Conservation (phyloP, 2,113 vertebrate species). For the Pantherophis guttatus region DNA sequence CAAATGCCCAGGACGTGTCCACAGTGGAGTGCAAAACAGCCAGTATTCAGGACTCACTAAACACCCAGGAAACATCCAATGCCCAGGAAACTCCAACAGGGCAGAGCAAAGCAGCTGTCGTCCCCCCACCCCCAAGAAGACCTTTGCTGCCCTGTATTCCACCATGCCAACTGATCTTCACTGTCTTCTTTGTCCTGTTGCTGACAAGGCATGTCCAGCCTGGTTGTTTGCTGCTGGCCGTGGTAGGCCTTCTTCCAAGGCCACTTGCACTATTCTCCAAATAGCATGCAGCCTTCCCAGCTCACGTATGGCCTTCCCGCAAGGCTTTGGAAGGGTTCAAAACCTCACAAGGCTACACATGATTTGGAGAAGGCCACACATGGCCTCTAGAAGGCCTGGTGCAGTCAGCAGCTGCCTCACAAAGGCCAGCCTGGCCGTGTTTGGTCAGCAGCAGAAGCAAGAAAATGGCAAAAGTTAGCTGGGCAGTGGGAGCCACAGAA, state of each 20-base stretch:
- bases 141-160: background rate
- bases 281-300: background rate
- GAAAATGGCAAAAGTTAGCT: background rate
- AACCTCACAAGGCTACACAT: background rate
- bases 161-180: background rate
- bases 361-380: background rate
- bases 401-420: background rate
- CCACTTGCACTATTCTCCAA: background rate
- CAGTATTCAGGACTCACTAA: background rate
- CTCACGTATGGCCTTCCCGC: background rate
- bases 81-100: background rate
- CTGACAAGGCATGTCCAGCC: background rate
- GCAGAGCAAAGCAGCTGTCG: background rate
- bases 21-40: background rate
- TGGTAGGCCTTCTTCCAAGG: background rate
- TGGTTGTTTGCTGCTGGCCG: background rate
- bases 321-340: background rate
- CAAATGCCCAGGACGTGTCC: background rate
- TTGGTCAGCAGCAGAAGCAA: background rate
- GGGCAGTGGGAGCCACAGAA: background rate
- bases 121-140: background rate
- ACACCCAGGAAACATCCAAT: background rate
- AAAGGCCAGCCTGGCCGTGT: background rate
- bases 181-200: background rate
- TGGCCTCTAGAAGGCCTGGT: background rate